Evolutionary conservation across 2,888 invertebrate genomes (phyloP).

Genomic region (Drosophila parthenogenetica): DNA sequence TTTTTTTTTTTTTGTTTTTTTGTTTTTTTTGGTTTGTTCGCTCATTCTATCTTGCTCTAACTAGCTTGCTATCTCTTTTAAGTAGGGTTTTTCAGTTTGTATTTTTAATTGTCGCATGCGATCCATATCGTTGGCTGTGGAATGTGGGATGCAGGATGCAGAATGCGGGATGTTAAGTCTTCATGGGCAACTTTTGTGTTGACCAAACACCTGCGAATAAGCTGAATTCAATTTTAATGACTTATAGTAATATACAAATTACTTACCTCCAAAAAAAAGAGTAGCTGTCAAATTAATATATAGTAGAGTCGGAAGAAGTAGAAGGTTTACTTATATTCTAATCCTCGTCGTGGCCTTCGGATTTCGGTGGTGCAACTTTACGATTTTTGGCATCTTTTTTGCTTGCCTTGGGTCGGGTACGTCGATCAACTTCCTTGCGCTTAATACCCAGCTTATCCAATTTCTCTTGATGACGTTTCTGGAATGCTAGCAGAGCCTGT

Average conservation of each 20-base stretch:
- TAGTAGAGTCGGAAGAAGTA: too few species aligned
- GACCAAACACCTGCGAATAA: slow-evolving; percentile 10
- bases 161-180: too few species aligned
- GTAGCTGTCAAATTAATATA: neutral
- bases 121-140: too few species aligned
- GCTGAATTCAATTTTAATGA: too few species aligned
- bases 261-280: too few species aligned
- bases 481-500: neutral
- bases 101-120: too few species aligned
- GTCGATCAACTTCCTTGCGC: neutral
- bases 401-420: neutral
- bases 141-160: too few species aligned
- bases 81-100: neutral
- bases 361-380: neutral
- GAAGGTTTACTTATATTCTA: neutral
- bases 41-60: neutral
- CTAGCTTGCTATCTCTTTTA: neutral
- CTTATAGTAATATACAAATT: too few species aligned
- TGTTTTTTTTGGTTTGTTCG: neutral
- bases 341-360: neutral
- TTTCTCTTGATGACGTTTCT: neutral
- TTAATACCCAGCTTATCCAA: neutral
- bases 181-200: slow-evolving; percentile 7
- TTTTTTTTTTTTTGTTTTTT: too few species aligned
- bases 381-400: slow-evolving; percentile 3